Evolutionary conservation across 2,888 invertebrate genomes (phyloP).

Genomic region (Diadegma fenestrale): DNA sequence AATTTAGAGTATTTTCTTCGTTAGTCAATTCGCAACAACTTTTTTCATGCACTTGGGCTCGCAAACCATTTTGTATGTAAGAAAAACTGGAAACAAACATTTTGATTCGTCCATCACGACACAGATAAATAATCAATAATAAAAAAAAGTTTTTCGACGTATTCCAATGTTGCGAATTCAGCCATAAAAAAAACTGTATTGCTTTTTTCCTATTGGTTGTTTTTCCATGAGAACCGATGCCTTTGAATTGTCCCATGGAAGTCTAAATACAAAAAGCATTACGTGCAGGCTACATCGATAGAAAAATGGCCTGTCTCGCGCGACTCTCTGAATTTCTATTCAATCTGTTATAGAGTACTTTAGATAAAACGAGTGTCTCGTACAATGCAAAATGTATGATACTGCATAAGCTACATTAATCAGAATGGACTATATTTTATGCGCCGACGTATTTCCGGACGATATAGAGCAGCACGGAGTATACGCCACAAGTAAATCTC

Average conservation of each 20-base stretch:
- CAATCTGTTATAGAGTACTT: not conserved
- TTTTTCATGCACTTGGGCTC: too few relatives aligned
- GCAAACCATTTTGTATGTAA: too few relatives aligned
- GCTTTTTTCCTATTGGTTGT: too few relatives aligned
- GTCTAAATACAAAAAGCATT: not conserved
- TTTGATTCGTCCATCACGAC: too few relatives aligned
- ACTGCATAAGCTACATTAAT: not conserved
- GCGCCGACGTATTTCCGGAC: not conserved
- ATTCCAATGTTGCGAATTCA: too few relatives aligned
- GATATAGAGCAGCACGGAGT: not conserved
- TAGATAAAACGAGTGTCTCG: not conserved
- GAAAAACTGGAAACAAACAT: too few relatives aligned
- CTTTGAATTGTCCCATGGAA: not conserved
- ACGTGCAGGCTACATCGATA: not conserved
- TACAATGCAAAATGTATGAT: not conserved
- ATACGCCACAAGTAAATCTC: not conserved
- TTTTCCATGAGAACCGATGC: not conserved
- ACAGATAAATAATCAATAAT: too few relatives aligned
- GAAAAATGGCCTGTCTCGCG: not conserved
- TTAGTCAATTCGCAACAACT: too few relatives aligned
- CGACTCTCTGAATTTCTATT: not conserved
- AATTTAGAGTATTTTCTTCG: too few relatives aligned
- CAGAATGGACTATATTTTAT: not conserved
- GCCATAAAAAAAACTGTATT: too few relatives aligned
- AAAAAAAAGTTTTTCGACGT: too few relatives aligned